phyloP scores from a whole-genome alignment of 2,888 invertebrate genomes.

The Drosophila greeni region DNA sequence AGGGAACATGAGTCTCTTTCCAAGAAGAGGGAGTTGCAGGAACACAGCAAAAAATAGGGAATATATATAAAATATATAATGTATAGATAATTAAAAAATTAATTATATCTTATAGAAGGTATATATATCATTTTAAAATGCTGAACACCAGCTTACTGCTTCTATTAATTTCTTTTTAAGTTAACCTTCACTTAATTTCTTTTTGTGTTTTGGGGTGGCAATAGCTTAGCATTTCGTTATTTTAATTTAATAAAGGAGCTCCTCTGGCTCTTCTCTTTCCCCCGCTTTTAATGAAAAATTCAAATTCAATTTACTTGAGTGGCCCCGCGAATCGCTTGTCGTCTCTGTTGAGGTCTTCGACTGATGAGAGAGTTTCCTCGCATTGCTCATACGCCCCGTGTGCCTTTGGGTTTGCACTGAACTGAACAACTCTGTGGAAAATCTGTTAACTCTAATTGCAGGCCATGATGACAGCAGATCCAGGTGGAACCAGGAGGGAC shows the following conservation, averaged over 20 bases:
- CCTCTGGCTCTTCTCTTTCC: slow-evolving; percentile 14
- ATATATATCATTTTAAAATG: no score
- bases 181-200: background rate
- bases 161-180: background rate
- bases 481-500: slow-evolving; percentile 26
- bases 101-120: no score
- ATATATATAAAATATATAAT: no score
- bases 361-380: background rate
- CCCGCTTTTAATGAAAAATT: slow-evolving; percentile 51
- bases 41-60: background rate
- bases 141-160: no score
- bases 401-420: background rate
- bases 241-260: slow-evolving; percentile 41
- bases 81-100: background rate
- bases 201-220: background rate
- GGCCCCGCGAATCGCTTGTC: slow-evolving; percentile 38
- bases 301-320: slow-evolving; percentile 67
- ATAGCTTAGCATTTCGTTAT: slow-evolving; percentile 30
- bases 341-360: slow-evolving; percentile 12
- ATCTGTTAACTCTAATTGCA: slow-evolving; percentile 53
- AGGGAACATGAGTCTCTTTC: no score
- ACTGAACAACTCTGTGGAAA: slow-evolving; percentile 2
- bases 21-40: slow-evolving; percentile 11
- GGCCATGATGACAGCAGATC: slow-evolving; percentile 39
- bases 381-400: slow-evolving; percentile 30